phyloP scores from a whole-genome alignment of 1,140 invertebrate species.

The Euschistus heros region DNA sequence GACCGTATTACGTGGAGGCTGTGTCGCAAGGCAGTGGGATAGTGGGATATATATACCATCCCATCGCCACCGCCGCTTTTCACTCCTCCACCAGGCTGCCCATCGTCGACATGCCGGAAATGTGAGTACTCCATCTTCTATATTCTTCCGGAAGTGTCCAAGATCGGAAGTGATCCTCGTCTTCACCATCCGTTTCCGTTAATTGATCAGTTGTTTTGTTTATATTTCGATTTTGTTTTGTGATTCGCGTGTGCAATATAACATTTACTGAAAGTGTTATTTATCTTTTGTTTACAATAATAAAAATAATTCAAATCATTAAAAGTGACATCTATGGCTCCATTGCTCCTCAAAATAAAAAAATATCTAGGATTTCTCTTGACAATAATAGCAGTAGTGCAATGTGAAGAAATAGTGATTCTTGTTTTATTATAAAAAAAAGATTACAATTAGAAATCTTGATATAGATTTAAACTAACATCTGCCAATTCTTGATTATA shows the following conservation, averaged over 20 bases:
- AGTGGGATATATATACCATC: not conserved
- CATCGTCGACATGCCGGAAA: not conserved
- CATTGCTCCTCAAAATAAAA: too few relatives aligned
- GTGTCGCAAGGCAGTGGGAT: not conserved
- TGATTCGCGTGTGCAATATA: not conserved
- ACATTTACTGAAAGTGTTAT: not conserved
- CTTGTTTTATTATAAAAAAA: too few relatives aligned
- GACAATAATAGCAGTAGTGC: too few relatives aligned
- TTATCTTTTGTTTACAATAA: not conserved
- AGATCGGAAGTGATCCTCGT: not conserved
- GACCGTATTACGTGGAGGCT: not conserved
- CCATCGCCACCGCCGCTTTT: not conserved
- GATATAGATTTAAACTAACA: too few relatives aligned
- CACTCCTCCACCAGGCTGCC: slow-evolving; percentile 4
- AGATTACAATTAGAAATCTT: too few relatives aligned
- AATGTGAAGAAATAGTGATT: too few relatives aligned
- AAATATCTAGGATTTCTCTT: too few relatives aligned
- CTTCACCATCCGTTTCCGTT: not conserved
- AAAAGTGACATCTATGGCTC: too few relatives aligned
- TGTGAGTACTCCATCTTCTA: not conserved
- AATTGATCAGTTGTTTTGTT: too few relatives aligned
- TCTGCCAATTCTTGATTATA: too few relatives aligned
- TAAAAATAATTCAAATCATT: too few relatives aligned
- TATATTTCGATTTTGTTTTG: not conserved
- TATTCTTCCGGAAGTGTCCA: not conserved